A percentile compares a stretch with the other conserved stretches of the same genome.
phyloP scores from a whole-genome alignment of 2,888 invertebrate genomes.

The Pycnomerus fuliginosus region DNA sequence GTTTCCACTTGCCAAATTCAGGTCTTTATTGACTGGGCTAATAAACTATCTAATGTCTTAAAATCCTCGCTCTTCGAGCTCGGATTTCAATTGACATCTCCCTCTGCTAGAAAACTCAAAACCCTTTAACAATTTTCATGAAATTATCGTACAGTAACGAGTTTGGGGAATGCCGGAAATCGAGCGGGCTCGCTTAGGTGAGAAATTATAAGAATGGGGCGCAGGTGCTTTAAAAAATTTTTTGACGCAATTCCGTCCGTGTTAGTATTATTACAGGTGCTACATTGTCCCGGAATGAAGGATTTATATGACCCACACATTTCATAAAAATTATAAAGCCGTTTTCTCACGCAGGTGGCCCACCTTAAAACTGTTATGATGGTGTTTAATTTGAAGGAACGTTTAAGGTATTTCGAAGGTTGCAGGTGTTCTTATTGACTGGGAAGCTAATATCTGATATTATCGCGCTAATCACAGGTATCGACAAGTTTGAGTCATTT shows the following conservation, averaged over 20 bases:
- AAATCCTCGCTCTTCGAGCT: no score
- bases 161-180: conserved; percentile 16
- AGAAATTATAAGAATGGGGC: conserved; percentile 17
- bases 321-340: conserved; percentile 26
- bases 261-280: conserved; percentile 21
- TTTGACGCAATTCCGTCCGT: conserved; percentile 18
- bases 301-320: conserved; percentile 24
- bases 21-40: no score
- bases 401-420: conserved; percentile 1
- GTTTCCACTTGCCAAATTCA: no score
- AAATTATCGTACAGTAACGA: no score
- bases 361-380: conserved; percentile 8
- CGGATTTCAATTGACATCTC: no score
- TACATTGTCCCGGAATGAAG: conserved; percentile 17
- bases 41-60: no score
- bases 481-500: conserved; percentile 5
- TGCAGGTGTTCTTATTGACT: conserved; percentile 3
- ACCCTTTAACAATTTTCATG: no score
- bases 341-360: conserved; percentile 24
- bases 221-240: conserved; percentile 21
- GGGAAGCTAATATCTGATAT: conserved; percentile 1
- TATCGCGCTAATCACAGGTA: conserved; percentile 7
- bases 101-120: no score
- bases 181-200: conserved; percentile 15
- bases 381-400: conserved; percentile 13